phyloP scores from a whole-genome alignment of 2,888 invertebrate genomes.

The Trissoscelio sp. region DNA sequence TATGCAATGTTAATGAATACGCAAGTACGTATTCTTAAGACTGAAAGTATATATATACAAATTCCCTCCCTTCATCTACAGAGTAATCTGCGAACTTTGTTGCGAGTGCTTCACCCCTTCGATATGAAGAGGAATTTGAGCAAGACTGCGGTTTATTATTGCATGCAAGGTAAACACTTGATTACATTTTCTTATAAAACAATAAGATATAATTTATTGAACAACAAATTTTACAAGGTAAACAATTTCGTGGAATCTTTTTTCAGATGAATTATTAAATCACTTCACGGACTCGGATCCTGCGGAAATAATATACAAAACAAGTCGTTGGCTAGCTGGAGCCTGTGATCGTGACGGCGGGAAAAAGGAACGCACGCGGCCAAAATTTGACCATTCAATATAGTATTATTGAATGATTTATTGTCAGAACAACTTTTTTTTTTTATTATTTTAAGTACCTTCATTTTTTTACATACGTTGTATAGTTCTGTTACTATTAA shows the following conservation, averaged over 20 bases:
- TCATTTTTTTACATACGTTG: slow-evolving; percentile 7
- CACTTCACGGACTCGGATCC: slow-evolving; percentile 63
- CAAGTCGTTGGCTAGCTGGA: slow-evolving; percentile 70
- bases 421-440: neutral
- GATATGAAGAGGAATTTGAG: slow-evolving; percentile 66
- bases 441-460: slow-evolving; percentile 8
- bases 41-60: too few relatives aligned
- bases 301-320: slow-evolving; percentile 69
- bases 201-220: neutral
- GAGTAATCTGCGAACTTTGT: too few relatives aligned
- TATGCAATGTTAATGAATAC: too few relatives aligned
- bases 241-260: too few relatives aligned
- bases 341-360: slow-evolving; percentile 70
- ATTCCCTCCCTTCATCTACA: too few relatives aligned
- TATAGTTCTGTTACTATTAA: neutral
- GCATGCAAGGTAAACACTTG: slow-evolving; percentile 67
- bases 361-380: slow-evolving; percentile 61
- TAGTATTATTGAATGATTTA: slow-evolving; percentile 18
- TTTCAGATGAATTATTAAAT: slow-evolving; percentile 63
- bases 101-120: too few relatives aligned
- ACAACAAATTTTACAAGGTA: too few relatives aligned
- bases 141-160: slow-evolving; percentile 66
- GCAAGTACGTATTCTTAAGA: too few relatives aligned
- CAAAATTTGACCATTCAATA: slow-evolving; percentile 43
- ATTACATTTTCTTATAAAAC: neutral